Evolutionary conservation across 2,888 invertebrate genomes (phyloP).

Genomic region (Sepiola atlantica): DNA sequence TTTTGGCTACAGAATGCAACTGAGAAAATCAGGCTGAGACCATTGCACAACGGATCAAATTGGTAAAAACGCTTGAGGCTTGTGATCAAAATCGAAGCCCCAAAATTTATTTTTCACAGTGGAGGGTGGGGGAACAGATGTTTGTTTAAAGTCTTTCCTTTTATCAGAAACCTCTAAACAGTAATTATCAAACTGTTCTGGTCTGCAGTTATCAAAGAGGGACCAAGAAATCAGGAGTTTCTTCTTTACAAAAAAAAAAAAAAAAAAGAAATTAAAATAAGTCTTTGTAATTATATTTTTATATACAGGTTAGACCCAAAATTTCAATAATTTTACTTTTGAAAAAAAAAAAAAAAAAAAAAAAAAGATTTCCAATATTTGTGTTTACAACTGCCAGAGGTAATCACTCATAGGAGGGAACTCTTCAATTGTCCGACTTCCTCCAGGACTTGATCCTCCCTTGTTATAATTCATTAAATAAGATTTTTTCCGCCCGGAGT

Average conservation of each 20-base stretch:
- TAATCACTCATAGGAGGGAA: constrained; percentile 42
- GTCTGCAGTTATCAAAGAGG: neutral
- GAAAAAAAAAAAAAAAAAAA: too few species aligned
- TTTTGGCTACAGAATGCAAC: neutral
- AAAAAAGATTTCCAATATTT: neutral
- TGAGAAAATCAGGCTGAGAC: neutral
- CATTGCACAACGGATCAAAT: neutral
- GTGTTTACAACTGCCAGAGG: neutral
- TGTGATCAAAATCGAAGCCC: neutral
- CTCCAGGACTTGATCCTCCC: neutral
- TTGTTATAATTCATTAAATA: neutral
- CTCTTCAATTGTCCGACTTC: constrained; percentile 36
- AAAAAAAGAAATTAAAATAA: too few species aligned
- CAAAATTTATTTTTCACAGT: neutral
- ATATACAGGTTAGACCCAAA: neutral
- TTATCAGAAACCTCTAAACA: neutral
- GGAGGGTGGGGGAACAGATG: neutral
- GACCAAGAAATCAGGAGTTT: neutral
- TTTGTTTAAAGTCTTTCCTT: neutral
- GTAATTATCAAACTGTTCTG: neutral
- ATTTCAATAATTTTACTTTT: neutral
- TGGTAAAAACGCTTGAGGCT: neutral
- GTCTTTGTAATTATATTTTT: neutral
- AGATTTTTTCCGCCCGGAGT: neutral
- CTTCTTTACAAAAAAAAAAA: neutral